Evolutionary conservation across 2,113 vertebrate genomes (phyloP).

Genomic region (Nannobrachium achirus): DNA sequence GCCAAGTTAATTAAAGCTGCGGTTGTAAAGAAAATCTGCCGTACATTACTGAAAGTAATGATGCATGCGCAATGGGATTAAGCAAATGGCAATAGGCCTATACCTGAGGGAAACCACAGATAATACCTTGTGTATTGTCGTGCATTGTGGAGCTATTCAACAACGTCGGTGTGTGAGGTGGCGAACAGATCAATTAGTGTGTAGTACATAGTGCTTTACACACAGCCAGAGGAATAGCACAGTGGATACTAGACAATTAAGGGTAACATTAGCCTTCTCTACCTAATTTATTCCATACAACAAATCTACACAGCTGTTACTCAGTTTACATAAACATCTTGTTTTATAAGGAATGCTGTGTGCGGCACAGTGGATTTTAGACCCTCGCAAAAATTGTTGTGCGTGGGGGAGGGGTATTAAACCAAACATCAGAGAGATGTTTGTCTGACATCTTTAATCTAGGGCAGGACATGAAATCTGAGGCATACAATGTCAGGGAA

Average conservation of each 20-base stretch:
- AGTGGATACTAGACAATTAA: constrained; percentile 9
- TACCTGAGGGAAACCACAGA: constrained; percentile 70
- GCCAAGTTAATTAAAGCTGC: constrained; percentile 72
- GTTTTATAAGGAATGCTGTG: too few species aligned
- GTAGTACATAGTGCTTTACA: constrained; percentile 62
- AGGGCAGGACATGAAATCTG: constrained; percentile 69
- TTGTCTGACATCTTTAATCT: constrained; percentile 74
- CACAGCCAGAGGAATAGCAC: constrained; percentile 43
- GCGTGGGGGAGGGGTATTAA: constrained; percentile 9
- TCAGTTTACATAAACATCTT: background rate
- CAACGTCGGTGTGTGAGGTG: constrained; percentile 48
- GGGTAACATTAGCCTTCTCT: background rate
- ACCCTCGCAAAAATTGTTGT: too few species aligned
- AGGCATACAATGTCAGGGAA: constrained; percentile 53
- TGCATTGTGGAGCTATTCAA: constrained; percentile 58
- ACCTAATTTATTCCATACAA: background rate
- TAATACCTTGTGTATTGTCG: constrained; percentile 40
- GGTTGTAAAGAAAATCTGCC: constrained; percentile 71
- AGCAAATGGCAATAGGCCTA: constrained; percentile 64
- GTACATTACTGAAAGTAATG: constrained; percentile 78
- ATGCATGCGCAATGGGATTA: constrained; percentile 79
- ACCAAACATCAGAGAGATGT: constrained; percentile 30
- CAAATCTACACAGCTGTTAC: background rate
- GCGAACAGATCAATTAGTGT: constrained; percentile 77
- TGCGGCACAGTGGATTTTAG: too few species aligned